Evolutionary conservation across 2,888 invertebrate species (phyloP).

Genomic region (Catotricha subobsoleta): DNA sequence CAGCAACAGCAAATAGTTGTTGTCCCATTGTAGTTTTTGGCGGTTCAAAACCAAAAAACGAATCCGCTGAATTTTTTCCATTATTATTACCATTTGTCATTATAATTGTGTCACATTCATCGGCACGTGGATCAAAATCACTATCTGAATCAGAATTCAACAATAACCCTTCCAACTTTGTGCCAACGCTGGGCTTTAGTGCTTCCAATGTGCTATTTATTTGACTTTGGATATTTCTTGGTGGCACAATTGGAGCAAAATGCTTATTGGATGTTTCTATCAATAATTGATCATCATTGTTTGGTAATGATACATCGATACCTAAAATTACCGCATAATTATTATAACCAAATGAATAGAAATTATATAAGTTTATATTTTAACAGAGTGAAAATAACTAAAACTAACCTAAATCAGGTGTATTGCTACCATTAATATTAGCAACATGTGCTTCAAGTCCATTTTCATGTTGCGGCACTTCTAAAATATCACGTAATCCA

Average conservation of each 20-base stretch:
- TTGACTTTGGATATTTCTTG: slow-evolving; percentile 24
- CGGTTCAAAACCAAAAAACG: slow-evolving; percentile 30
- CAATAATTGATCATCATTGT: slow-evolving; percentile 24
- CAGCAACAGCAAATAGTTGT: slow-evolving; percentile 29
- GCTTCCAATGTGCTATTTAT: slow-evolving; percentile 33
- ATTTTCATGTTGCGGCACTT: slow-evolving; percentile 27
- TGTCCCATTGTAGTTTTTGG: slow-evolving; percentile 23
- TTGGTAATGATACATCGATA: slow-evolving; percentile 13
- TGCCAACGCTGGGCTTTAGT: slow-evolving; percentile 48
- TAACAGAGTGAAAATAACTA: slow-evolving; percentile 4
- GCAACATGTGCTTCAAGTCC: slow-evolving; percentile 10
- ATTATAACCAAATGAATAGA: not conserved
- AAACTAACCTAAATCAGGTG: slow-evolving; percentile 24
- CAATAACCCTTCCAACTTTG: slow-evolving; percentile 57
- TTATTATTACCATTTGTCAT: slow-evolving; percentile 18
- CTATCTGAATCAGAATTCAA: slow-evolving; percentile 64
- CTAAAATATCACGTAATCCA: slow-evolving; percentile 36
- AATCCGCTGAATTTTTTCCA: slow-evolving; percentile 18
- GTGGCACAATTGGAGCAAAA: slow-evolving; percentile 28
- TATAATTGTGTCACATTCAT: slow-evolving; percentile 39
- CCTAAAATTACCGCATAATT: slow-evolving; percentile 15
- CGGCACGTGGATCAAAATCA: slow-evolving; percentile 78
- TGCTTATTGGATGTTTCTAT: slow-evolving; percentile 24
- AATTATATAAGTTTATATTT: not conserved
- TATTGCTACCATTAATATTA: slow-evolving; percentile 25